Conservation (phyloP, 2,113 vertebrate genomes). For the Rhinopomastus cyanomelas region DNA sequence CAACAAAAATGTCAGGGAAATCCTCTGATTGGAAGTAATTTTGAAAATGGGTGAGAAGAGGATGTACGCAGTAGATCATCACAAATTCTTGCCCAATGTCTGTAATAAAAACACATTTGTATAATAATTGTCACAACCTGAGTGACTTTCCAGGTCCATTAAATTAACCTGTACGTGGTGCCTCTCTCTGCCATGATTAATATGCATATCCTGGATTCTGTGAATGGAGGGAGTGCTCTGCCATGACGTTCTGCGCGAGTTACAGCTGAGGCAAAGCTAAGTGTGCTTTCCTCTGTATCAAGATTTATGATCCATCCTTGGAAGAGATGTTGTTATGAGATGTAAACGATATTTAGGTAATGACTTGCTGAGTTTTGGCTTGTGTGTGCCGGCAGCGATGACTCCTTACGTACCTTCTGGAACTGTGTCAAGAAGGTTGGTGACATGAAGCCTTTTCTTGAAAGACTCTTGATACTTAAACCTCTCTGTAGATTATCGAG, state of each 20-base stretch:
- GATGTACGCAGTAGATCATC: neutral
- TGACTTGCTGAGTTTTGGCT: neutral
- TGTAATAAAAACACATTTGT: neutral
- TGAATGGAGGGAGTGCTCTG: neutral
- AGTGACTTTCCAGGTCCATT: neutral
- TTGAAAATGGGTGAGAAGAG: neutral
- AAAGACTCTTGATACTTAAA: neutral
- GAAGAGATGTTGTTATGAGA: neutral
- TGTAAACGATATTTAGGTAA: neutral
- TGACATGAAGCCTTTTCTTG: neutral
- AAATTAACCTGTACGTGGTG: accelerated
- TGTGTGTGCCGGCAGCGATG: accelerated
- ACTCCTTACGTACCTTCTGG: neutral
- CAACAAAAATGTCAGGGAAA: neutral
- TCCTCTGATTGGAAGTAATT: neutral
- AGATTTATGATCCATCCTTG: neutral
- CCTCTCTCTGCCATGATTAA: neutral
- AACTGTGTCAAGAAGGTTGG: neutral
- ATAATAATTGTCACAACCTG: neutral
- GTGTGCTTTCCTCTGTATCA: neutral
- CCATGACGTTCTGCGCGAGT: accelerated
- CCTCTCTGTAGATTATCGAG: neutral
- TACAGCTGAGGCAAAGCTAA: neutral
- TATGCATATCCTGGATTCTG: neutral
- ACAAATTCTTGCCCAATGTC: neutral